These are phyloP conservation scores for Gallinago jamesoni DNA, from an alignment of 2,113 vertebrate species.

Conservation along the genomic window DNA sequence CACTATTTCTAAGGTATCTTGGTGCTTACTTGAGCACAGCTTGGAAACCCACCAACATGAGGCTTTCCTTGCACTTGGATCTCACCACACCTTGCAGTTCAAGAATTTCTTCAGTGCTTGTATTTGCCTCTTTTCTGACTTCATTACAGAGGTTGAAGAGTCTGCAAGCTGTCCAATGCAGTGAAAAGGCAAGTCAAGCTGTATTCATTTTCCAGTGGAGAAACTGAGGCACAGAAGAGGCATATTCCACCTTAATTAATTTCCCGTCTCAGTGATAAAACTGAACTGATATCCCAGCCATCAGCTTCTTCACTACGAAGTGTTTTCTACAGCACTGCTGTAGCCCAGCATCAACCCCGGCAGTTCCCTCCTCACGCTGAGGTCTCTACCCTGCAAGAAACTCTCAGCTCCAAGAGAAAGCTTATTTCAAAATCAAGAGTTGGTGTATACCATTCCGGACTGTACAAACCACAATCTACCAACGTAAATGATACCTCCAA, in stretches of 20 bases:
- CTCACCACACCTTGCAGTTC: not conserved
- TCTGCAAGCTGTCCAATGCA: not conserved
- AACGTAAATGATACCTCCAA: not conserved
- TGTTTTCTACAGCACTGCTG: rapidly evolving
- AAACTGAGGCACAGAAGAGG: not conserved
- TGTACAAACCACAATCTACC: not conserved
- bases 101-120: not conserved
- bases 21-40: rapidly evolving
- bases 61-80: not conserved
- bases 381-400: not conserved
- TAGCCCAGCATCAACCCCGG: not conserved
- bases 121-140: not conserved
- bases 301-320: not conserved
- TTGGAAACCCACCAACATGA: not conserved
- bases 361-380: not conserved
- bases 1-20: rapidly evolving
- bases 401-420: not conserved
- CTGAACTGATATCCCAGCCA: not conserved
- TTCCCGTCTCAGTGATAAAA: not conserved
- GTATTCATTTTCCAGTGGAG: not conserved
- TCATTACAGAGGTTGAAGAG: not conserved
- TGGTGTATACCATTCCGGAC: not conserved
- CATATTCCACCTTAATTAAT: not conserved
- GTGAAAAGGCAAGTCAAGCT: not conserved
- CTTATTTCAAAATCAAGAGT: not conserved